These are phyloP conservation scores for Bubo blakistoni DNA, from an alignment of 2,113 vertebrate species.

Conservation along the genomic window DNA sequence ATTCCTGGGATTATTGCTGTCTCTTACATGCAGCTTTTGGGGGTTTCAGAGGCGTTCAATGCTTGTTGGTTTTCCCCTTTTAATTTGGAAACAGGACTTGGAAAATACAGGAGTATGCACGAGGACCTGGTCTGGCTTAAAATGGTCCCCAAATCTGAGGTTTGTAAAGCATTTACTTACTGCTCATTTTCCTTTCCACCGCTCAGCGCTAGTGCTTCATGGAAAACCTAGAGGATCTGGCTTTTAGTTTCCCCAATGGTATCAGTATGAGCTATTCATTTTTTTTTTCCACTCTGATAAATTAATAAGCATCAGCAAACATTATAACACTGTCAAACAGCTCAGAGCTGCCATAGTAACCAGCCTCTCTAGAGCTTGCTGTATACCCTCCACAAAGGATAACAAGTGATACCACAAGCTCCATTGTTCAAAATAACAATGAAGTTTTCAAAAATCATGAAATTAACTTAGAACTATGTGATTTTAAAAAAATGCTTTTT, in stretches of 20 bases:
- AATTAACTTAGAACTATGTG: neutral
- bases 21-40: neutral
- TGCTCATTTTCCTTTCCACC: neutral
- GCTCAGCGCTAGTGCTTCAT: neutral
- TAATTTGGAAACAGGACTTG: neutral
- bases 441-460: neutral
- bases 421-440: neutral
- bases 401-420: neutral
- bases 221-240: neutral
- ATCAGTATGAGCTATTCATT: slow-evolving; percentile 26
- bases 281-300: slow-evolving; percentile 44
- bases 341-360: slow-evolving; percentile 57
- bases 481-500: neutral
- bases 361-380: neutral
- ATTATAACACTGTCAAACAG: slow-evolving; percentile 34
- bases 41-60: neutral
- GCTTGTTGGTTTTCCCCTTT: neutral
- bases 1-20: neutral
- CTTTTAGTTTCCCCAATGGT: slow-evolving; percentile 19
- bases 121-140: neutral
- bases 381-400: neutral
- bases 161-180: neutral
- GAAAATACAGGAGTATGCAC: neutral
- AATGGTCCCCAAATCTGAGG: neutral
- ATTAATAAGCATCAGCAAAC: slow-evolving; percentile 64